phyloP scores from a whole-genome alignment of 23 tunicate species.

The Ascidia mentula region DNA sequence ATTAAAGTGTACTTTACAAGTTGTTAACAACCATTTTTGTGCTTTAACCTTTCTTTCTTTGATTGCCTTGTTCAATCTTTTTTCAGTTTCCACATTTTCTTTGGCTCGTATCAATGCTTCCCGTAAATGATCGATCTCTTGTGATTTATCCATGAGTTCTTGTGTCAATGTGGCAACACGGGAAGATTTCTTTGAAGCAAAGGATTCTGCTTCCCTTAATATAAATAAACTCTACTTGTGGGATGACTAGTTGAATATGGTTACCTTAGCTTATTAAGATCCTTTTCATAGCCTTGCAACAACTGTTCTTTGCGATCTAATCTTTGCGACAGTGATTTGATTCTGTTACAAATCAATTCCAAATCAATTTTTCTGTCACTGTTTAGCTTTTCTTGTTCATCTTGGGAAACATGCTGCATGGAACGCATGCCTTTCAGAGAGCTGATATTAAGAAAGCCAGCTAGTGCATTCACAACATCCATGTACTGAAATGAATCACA shows the following conservation, averaged over 20 bases:
- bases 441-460: constrained; percentile 44
- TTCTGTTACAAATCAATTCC: constrained; percentile 36
- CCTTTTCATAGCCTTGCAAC: constrained; percentile 84
- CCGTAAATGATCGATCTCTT: constrained; percentile 73
- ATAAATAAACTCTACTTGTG: background rate
- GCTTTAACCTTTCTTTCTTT: constrained; percentile 58
- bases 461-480: constrained; percentile 60
- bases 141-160: constrained; percentile 54
- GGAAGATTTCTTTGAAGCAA: constrained; percentile 38
- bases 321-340: constrained; percentile 64
- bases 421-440: constrained; percentile 37
- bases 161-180: constrained; percentile 47
- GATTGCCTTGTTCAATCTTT: constrained; percentile 71
- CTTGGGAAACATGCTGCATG: constrained; percentile 56
- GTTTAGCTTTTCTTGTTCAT: constrained; percentile 42
- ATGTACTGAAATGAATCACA: constrained; percentile 31
- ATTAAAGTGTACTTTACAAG: no score
- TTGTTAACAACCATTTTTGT: no score
- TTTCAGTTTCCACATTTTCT: constrained; percentile 64
- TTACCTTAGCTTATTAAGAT: constrained; percentile 63
- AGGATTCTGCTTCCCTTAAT: constrained; percentile 45
- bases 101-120: constrained; percentile 63
- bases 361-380: constrained; percentile 49
- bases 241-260: no score
- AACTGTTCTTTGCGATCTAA: constrained; percentile 90